Percentiles rank a stretch among this genome's conserved stretches.
Evolutionary conservation across 53 echinoderm and acorn worm genomes (phyloP).

Genomic region (Paelopatides confundens): DNA sequence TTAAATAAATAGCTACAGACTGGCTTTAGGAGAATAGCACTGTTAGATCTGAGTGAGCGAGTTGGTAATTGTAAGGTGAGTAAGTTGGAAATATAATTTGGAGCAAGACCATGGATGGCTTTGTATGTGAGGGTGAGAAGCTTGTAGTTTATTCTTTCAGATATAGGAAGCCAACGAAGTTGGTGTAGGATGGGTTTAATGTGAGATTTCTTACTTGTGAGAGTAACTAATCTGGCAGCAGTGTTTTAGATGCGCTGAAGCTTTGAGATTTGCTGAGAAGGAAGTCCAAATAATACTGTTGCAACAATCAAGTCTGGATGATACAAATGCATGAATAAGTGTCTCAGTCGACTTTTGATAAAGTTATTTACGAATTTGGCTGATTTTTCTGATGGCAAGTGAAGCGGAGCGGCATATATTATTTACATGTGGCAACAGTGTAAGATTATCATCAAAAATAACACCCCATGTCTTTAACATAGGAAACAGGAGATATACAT

Average conservation of each 20-base stretch:
- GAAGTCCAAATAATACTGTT: slow-evolving; percentile 41
- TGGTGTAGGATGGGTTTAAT: too few relatives aligned
- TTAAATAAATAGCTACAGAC: too few relatives aligned
- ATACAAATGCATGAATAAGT: slow-evolving; percentile 54
- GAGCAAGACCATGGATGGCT: neutral
- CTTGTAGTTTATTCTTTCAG: slow-evolving; percentile 1
- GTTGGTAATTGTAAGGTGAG: neutral
- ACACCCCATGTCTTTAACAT: slow-evolving; percentile 38
- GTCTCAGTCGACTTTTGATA: slow-evolving; percentile 38
- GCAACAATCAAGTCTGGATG: slow-evolving; percentile 49
- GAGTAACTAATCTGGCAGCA: slow-evolving; percentile 34
- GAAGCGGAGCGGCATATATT: slow-evolving; percentile 53
- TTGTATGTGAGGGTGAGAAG: neutral
- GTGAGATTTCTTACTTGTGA: neutral
- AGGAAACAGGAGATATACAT: neutral
- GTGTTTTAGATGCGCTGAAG: slow-evolving; percentile 60
- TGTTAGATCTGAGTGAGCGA: slow-evolving; percentile 7
- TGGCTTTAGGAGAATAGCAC: slow-evolving; percentile 2
- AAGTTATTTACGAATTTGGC: slow-evolving; percentile 43
- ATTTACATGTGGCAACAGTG: slow-evolving; percentile 53
- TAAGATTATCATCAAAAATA: slow-evolving; percentile 45
- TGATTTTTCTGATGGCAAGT: slow-evolving; percentile 45
- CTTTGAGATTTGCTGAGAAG: slow-evolving; percentile 14
- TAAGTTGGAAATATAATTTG: slow-evolving; percentile 10
- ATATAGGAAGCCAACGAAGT: neutral